phyloP scores from a whole-genome alignment of 1,140 invertebrate genomes.

The Pygmarrhopalites habei region DNA sequence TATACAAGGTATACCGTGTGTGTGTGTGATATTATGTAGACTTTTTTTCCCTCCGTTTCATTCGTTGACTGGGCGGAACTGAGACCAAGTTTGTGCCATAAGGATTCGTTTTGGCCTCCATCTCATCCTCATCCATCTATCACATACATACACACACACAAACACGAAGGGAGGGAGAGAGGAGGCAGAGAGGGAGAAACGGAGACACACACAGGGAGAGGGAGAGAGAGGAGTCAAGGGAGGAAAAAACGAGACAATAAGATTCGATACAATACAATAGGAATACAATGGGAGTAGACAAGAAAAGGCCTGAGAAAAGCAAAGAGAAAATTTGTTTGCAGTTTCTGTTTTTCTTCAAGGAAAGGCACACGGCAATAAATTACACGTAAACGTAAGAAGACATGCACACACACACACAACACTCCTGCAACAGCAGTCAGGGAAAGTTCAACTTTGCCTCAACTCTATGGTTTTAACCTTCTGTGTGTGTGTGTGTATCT shows the following conservation, averaged over 20 bases:
- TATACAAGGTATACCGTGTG: too few relatives aligned
- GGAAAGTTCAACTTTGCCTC: slow-evolving; percentile 23
- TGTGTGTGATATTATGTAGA: background rate
- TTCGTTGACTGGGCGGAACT: slow-evolving; percentile 13
- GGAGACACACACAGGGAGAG: too few relatives aligned
- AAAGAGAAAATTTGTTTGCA: slow-evolving; percentile 36
- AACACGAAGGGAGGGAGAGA: background rate
- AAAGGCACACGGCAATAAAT: slow-evolving; percentile 37
- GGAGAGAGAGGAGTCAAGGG: background rate
- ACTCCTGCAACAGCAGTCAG: too few relatives aligned
- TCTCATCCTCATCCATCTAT: slow-evolving; percentile 18
- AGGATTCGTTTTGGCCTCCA: slow-evolving; percentile 9
- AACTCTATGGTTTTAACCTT: slow-evolving; percentile 2
- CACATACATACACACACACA: too few relatives aligned
- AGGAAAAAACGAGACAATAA: slow-evolving; percentile 24
- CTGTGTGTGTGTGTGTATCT: background rate
- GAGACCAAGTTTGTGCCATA: slow-evolving; percentile 13
- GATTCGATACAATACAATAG: slow-evolving; percentile 32
- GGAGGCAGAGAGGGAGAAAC: background rate
- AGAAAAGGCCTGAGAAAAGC: slow-evolving; percentile 26
- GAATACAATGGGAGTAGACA: slow-evolving; percentile 18
- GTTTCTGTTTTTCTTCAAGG: slow-evolving; percentile 30
- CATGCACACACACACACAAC: background rate
- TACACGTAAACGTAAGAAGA: slow-evolving; percentile 33
- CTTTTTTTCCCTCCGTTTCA: background rate